Percentiles rank a stretch among this genome's conserved stretches.
These are phyloP conservation scores for Ormyrus thymus DNA, from an alignment of 2,888 invertebrate genomes.

Conservation along the genomic window DNA sequence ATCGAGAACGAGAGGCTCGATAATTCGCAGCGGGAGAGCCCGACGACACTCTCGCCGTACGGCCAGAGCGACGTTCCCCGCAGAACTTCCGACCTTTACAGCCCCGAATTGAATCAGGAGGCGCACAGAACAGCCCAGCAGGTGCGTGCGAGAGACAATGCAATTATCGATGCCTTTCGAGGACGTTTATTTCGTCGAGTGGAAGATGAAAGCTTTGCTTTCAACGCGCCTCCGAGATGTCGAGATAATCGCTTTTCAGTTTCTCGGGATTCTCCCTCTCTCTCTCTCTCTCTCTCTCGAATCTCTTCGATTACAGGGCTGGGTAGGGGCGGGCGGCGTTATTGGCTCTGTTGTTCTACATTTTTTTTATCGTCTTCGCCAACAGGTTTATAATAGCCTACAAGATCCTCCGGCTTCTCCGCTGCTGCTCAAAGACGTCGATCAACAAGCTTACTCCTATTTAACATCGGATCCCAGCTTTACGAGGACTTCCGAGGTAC, in stretches of 20 bases:
- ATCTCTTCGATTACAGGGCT: no score
- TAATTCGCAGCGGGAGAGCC: conserved; percentile 54
- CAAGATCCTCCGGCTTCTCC: conserved; percentile 72
- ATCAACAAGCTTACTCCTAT: conserved; percentile 58
- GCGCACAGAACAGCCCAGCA: conserved; percentile 72
- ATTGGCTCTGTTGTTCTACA: no score
- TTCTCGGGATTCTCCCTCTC: no score
- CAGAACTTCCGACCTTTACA: conserved; percentile 71
- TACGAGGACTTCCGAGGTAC: conserved; percentile 72
- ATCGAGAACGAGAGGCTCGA: conserved; percentile 55
- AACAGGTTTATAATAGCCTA: conserved; percentile 72
- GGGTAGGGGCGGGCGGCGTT: no score
- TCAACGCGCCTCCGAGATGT: no score
- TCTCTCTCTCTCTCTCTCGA: no score
- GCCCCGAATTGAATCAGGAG: conserved; percentile 71
- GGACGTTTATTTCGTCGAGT: no score
- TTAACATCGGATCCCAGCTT: conserved; percentile 69
- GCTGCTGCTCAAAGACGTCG: conserved; percentile 67
- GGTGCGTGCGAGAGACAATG: conserved; percentile 57
- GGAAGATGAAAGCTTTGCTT: no score
- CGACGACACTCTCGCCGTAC: conserved; percentile 46
- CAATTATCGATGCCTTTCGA: no score
- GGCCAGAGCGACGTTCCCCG: conserved; percentile 57
- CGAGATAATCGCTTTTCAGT: no score
- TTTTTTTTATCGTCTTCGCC: neutral